Evolutionary conservation across 1,140 invertebrate species (phyloP).

Genomic region (Drosophila serrata): DNA sequence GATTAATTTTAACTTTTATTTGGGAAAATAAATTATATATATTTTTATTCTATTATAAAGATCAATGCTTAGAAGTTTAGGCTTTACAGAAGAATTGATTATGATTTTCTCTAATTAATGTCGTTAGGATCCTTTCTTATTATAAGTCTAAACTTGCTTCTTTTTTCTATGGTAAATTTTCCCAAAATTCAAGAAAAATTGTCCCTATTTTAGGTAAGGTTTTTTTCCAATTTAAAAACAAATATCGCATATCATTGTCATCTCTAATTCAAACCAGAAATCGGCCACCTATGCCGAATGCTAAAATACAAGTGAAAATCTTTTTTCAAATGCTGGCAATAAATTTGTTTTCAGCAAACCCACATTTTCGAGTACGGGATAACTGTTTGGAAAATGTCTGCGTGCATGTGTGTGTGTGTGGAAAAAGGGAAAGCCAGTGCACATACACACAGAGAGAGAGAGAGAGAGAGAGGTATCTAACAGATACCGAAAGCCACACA

Average conservation of each 20-base stretch:
- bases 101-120: no score
- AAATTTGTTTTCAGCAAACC: conserved; percentile 31
- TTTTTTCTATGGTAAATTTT: no score
- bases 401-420: neutral
- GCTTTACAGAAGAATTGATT: no score
- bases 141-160: no score
- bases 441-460: conserved; percentile 10
- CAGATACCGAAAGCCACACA: conserved; percentile 19
- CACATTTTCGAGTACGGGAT: conserved; percentile 9
- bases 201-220: no score
- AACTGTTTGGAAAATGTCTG: conserved; percentile 3
- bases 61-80: no score
- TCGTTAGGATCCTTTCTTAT: no score
- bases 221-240: no score
- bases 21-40: neutral
- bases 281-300: conserved; percentile 33
- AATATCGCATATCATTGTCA: neutral
- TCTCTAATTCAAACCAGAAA: neutral
- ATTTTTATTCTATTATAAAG: no score
- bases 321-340: conserved; percentile 34
- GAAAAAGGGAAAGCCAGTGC: conserved; percentile 28
- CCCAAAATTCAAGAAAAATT: no score
- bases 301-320: conserved; percentile 39
- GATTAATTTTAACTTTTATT: neutral
- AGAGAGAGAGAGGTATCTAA: neutral